phyloP scores from a whole-genome alignment of 92 coral and sea anemone species.

The Parazoanthus darwini region DNA sequence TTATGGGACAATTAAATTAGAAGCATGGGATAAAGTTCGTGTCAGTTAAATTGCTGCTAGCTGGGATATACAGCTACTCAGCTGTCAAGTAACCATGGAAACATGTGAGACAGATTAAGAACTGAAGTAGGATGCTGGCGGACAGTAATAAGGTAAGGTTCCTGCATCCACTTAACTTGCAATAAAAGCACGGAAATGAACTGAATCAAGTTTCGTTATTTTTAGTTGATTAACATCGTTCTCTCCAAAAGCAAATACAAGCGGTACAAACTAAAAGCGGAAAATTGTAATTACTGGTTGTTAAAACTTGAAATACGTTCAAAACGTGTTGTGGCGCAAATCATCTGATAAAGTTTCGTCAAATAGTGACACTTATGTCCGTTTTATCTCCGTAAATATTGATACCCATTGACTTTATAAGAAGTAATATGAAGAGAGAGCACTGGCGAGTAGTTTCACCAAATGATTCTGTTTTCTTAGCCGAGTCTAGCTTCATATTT shows the following conservation, averaged over 20 bases:
- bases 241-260: background rate
- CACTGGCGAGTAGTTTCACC: background rate
- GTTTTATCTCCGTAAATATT: slow-evolving; percentile 36
- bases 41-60: background rate
- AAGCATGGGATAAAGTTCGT: background rate
- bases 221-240: background rate
- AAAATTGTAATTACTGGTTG: background rate
- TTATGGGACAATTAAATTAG: background rate
- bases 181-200: slow-evolving; percentile 1
- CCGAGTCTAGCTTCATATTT: background rate
- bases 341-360: slow-evolving; percentile 26
- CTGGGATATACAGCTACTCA: background rate
- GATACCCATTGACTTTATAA: background rate
- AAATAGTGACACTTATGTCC: background rate
- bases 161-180: background rate
- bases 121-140: background rate
- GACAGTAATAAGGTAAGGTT: background rate
- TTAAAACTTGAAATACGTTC: background rate
- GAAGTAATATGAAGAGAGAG: slow-evolving; percentile 26
- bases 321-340: background rate
- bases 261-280: background rate
- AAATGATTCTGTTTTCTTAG: background rate
- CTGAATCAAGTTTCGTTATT: background rate
- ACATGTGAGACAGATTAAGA: background rate
- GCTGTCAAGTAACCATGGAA: background rate